A percentile compares a stretch with the other conserved stretches of the same genome.
These are phyloP conservation scores for Sinotaia quadrata DNA, from an alignment of 2,888 invertebrate species.

Conservation along the genomic window DNA sequence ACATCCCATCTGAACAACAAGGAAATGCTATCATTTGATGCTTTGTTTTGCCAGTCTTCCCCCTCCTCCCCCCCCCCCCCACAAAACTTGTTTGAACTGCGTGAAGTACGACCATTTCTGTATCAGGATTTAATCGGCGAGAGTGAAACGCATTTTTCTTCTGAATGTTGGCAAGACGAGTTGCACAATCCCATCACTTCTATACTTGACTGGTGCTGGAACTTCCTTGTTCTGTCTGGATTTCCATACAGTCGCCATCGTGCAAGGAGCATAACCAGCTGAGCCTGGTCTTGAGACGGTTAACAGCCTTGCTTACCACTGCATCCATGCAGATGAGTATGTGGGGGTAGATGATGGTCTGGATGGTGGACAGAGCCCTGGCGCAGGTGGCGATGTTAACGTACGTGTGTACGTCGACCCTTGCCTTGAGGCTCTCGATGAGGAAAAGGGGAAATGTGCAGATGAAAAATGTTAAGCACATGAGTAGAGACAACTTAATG, in stretches of 20 bases:
- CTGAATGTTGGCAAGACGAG: too few species aligned
- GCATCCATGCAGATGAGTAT: conserved; percentile 58
- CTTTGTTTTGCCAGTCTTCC: too few species aligned
- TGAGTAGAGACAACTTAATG: conserved; percentile 50
- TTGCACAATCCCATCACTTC: not conserved
- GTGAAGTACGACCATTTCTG: too few species aligned
- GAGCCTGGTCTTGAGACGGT: conserved; percentile 32
- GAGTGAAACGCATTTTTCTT: too few species aligned
- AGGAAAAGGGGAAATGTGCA: conserved; percentile 59
- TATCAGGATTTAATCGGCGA: too few species aligned
- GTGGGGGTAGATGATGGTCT: conserved; percentile 63
- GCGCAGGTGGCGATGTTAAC: conserved; percentile 58
- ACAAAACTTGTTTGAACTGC: too few species aligned
- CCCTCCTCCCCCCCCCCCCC: too few species aligned
- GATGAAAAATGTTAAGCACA: conserved; percentile 52
- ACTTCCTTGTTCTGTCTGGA: conserved; percentile 30
- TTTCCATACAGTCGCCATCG: conserved; percentile 8
- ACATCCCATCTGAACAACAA: too few species aligned
- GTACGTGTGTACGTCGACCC: conserved; percentile 47
- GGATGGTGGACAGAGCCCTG: conserved; percentile 55
- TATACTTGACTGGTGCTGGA: conserved; percentile 41
- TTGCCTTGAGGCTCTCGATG: conserved; percentile 50
- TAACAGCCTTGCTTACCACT: conserved; percentile 51
- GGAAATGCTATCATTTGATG: too few species aligned
- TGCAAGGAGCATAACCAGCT: not conserved